Evolutionary conservation across 2,888 invertebrate genomes (phyloP).

Genomic region (Amblyteles armatorius): DNA sequence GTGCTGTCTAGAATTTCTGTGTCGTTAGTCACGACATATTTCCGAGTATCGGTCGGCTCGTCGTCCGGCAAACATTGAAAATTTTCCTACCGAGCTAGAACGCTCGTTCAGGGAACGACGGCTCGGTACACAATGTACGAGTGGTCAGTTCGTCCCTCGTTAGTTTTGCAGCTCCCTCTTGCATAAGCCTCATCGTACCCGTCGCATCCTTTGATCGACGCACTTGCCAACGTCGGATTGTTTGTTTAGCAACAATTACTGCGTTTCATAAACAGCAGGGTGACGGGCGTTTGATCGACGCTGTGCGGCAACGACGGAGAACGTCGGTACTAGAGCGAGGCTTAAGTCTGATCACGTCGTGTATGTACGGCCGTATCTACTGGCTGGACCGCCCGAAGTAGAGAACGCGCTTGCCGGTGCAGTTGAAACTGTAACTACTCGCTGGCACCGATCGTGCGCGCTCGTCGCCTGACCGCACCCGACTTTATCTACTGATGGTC

Average conservation of each 20-base stretch:
- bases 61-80: constrained; percentile 9
- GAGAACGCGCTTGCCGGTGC: background rate
- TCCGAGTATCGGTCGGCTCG: constrained; percentile 22
- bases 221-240: background rate
- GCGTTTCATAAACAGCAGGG: background rate
- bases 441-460: background rate
- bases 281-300: background rate
- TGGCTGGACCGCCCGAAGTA: background rate
- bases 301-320: background rate
- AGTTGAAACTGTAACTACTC: background rate
- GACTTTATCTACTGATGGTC: constrained; percentile 6
- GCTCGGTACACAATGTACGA: background rate
- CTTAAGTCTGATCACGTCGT: background rate
- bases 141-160: background rate
- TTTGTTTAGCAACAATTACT: background rate
- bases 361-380: background rate
- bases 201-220: background rate
- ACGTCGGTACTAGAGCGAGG: background rate
- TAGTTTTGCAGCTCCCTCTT: background rate
- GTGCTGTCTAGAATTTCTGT: constrained; percentile 30
- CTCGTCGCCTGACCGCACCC: background rate
- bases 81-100: constrained; percentile 23
- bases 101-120: background rate
- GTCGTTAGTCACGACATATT: constrained; percentile 28
- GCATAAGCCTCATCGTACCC: background rate